Evolutionary conservation across 2,888 invertebrate species (phyloP).

Genomic region (Heliconius cydno): DNA sequence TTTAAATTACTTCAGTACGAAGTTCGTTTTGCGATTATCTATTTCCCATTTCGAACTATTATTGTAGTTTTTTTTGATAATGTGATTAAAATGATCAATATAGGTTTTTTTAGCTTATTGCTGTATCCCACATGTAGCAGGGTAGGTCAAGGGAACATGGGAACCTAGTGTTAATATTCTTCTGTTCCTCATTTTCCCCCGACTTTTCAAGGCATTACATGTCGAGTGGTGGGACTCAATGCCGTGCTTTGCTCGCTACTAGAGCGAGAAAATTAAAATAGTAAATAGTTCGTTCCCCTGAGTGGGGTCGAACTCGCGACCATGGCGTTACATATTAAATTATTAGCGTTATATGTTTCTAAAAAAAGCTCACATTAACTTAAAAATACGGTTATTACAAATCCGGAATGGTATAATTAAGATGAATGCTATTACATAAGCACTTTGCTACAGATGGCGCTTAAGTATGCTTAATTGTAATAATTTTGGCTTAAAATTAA

Average conservation of each 20-base stretch:
- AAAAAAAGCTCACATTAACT: background rate
- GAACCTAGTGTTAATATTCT: no score
- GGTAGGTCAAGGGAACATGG: no score
- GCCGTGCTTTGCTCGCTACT: no score
- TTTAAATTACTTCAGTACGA: constrained; percentile 19
- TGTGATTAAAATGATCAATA: background rate
- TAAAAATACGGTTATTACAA: constrained; percentile 7
- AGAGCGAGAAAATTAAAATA: no score
- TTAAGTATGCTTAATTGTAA: constrained; percentile 17
- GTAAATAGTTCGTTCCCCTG: no score
- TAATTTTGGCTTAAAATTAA: constrained; percentile 1
- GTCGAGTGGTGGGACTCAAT: no score
- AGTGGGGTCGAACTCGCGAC: no score
- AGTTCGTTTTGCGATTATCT: constrained; percentile 18
- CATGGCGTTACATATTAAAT: no score
- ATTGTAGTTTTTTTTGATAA: background rate
- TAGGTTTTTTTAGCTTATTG: background rate
- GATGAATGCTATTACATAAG: constrained; percentile 13
- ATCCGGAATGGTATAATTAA: constrained; percentile 15
- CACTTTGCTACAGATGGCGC: constrained; percentile 8
- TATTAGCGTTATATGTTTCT: background rate
- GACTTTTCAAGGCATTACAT: no score
- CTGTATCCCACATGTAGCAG: no score
- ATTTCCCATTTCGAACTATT: background rate
- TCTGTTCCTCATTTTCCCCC: no score